These are phyloP conservation scores for Eupithecia insigniata DNA, from an alignment of 2,888 invertebrate species.

Conservation along the genomic window DNA sequence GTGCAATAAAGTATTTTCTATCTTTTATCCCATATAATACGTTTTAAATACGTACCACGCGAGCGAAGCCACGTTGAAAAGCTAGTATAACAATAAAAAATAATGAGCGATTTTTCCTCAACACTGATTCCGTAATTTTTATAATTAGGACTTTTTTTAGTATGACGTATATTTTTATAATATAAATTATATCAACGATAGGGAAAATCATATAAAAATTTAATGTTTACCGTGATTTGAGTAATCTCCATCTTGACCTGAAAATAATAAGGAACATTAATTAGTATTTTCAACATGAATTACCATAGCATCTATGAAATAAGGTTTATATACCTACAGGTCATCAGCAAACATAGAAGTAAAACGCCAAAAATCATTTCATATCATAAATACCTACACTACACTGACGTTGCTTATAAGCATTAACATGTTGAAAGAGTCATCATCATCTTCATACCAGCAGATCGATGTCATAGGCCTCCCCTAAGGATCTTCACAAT, in stretches of 20 bases:
- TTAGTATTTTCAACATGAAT: no score
- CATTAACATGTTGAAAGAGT: no score
- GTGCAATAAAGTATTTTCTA: no score
- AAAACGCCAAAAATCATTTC: no score
- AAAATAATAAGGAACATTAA: conserved; percentile 33
- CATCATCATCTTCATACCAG: no score
- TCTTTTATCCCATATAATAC: neutral
- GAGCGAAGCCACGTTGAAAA: neutral
- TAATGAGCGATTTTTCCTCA: neutral
- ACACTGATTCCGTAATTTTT: neutral
- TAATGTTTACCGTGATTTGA: conserved; percentile 66
- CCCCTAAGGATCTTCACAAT: no score
- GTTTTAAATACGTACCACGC: neutral
- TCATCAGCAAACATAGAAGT: no score
- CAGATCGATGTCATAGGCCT: no score
- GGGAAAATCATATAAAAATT: neutral
- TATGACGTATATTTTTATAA: neutral
- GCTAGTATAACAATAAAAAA: neutral
- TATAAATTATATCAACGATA: neutral
- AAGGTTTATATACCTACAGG: no score
- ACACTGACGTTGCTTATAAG: no score
- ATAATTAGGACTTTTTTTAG: neutral
- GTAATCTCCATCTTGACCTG: conserved; percentile 78
- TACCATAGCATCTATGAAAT: no score
- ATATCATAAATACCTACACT: no score